Evolutionary conservation across 2,113 vertebrate genomes (phyloP).

Genomic region (Cebus imitator): DNA sequence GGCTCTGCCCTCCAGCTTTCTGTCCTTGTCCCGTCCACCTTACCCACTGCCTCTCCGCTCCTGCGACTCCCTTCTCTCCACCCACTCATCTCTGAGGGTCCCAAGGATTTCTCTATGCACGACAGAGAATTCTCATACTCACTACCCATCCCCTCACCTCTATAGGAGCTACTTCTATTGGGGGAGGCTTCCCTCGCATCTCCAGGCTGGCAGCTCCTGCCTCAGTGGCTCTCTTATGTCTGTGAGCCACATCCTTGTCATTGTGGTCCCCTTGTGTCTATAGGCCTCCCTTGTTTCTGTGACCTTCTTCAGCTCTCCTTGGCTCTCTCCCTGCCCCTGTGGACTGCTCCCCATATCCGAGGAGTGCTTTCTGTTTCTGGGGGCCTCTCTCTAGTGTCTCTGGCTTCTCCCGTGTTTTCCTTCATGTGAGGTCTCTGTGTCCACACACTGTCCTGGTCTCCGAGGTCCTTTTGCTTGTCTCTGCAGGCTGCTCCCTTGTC

Average conservation of each 20-base stretch:
- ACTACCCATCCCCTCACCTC: not conserved
- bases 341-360: not conserved
- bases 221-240: conserved; percentile 3
- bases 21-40: not conserved
- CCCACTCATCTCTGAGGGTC: not conserved
- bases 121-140: not conserved
- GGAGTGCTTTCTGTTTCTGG: not conserved
- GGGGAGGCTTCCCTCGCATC: not conserved
- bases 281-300: not conserved
- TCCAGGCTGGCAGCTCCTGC: not conserved
- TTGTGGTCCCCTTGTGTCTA: not conserved
- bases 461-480: not conserved
- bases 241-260: not conserved
- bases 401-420: not conserved
- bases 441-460: not conserved
- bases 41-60: not conserved
- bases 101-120: not conserved
- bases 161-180: not conserved
- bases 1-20: not conserved
- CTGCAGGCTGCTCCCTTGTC: not conserved
- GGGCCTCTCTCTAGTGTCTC: not conserved
- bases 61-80: not conserved
- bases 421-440: not conserved
- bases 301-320: not conserved
- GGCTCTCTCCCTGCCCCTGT: not conserved